These are phyloP conservation scores for Podarcis lilfordi DNA, from an alignment of 2,797 vertebrate species.

Conservation along the genomic window DNA sequence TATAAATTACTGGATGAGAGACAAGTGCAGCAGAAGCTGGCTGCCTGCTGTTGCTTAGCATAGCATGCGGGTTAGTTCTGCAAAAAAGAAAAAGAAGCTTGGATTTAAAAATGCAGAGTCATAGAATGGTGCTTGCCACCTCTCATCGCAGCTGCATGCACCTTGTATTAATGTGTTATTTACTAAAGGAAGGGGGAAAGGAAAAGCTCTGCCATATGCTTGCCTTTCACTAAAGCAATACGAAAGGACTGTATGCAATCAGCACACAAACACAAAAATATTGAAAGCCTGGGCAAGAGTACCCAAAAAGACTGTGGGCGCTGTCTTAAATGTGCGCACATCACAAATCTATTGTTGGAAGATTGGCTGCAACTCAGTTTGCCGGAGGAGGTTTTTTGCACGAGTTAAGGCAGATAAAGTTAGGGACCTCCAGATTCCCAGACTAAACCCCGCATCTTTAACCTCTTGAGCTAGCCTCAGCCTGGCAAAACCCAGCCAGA, in stretches of 20 bases:
- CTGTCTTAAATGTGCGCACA: too few relatives aligned
- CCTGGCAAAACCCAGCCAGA: too few relatives aligned
- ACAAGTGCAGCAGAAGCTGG: not conserved
- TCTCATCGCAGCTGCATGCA: not conserved
- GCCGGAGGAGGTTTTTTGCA: too few relatives aligned
- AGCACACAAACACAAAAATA: not conserved
- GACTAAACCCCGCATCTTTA: too few relatives aligned
- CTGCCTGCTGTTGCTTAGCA: slow-evolving; percentile 19
- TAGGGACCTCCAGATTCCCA: too few relatives aligned
- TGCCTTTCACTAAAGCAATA: not conserved
- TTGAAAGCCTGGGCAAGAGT: too few relatives aligned
- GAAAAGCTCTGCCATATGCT: not conserved
- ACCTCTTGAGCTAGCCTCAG: too few relatives aligned
- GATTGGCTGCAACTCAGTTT: too few relatives aligned
- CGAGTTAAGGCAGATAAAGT: too few relatives aligned
- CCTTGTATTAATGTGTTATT: not conserved
- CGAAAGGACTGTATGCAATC: too few relatives aligned
- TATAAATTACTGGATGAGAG: slow-evolving; percentile 51
- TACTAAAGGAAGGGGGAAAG: not conserved
- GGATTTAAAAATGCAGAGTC: slow-evolving; percentile 49
- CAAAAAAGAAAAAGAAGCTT: not conserved
- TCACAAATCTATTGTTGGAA: too few relatives aligned
- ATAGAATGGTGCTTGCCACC: not conserved
- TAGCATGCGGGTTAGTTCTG: not conserved
- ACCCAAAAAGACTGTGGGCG: too few relatives aligned